Evolutionary conservation across 2,888 invertebrate species (phyloP).

Genomic region (Nomada fabriciana): DNA sequence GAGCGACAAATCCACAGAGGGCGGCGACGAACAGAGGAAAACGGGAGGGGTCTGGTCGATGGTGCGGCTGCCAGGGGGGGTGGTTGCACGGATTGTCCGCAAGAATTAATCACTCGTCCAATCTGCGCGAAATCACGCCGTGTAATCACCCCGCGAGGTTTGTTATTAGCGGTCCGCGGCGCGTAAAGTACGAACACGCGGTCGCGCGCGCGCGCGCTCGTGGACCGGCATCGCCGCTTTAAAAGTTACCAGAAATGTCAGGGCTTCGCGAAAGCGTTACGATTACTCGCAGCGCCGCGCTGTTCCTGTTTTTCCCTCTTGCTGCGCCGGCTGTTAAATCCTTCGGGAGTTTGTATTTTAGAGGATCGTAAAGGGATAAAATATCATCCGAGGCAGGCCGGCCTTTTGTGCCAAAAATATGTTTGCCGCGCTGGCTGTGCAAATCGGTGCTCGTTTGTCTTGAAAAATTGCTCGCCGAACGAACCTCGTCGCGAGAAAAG

Average conservation of each 20-base stretch:
- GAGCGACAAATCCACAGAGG: slow-evolving; percentile 58
- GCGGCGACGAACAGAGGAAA: slow-evolving; percentile 28
- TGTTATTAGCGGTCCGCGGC: slow-evolving; percentile 67
- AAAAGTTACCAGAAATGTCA: slow-evolving; percentile 25
- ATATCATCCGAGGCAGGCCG: not conserved
- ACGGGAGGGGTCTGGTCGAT: slow-evolving; percentile 34
- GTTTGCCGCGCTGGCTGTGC: slow-evolving; percentile 21
- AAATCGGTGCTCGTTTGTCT: slow-evolving; percentile 56
- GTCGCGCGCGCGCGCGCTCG: not conserved
- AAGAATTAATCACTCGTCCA: slow-evolving; percentile 76
- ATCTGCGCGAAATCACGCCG: slow-evolving; percentile 74
- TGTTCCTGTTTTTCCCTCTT: not conserved
- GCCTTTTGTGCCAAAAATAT: slow-evolving; percentile 26
- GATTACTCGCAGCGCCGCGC: too few species aligned
- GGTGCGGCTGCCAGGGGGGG: slow-evolving; percentile 28
- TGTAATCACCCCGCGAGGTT: slow-evolving; percentile 70
- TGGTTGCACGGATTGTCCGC: slow-evolving; percentile 67
- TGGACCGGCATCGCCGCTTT: slow-evolving; percentile 11
- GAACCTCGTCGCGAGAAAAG: slow-evolving; percentile 15
- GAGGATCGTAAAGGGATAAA: not conserved
- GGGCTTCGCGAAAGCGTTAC: not conserved
- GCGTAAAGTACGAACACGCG: slow-evolving; percentile 38
- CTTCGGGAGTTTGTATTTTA: not conserved
- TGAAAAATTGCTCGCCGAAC: slow-evolving; percentile 46
- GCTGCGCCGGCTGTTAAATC: not conserved